Evolutionary conservation across 1,140 invertebrate species (phyloP), one percentile per base, ranked within the genome.

Genomic region (Brachionus manjavacas): DNA sequence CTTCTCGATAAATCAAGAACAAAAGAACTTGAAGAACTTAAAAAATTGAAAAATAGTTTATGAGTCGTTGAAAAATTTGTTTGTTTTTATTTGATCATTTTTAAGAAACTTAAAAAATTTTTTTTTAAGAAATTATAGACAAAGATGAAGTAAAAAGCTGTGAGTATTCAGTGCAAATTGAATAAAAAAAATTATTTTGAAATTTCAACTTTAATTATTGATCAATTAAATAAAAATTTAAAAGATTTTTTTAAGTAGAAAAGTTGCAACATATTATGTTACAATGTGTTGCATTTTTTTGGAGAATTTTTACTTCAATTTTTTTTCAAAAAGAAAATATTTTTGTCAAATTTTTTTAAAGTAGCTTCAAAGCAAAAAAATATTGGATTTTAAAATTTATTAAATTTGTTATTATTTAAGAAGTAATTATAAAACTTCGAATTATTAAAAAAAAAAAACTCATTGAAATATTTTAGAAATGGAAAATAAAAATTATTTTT

Each of bases 11-110:
- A 68, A 12, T 20, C 46, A 25, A 14, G 81, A 35, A 25, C 20
- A 11, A 68, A 83, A 72, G 81, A 68, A 20, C 35, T 83, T 16
- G 68, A 83, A 9, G 60, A 83, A 23, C 20, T 81, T 11, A 81
- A 64, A 64, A 31, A 64, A 81, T 12, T 64, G 31, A 60, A 35
- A 35, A 81, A 76, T 76, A 76, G 46, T 49, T n/a, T 76, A 25
- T 49, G 41, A 76, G 20, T 66, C 11, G n/a, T n/a, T n/a, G n/a
- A 4, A 25, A 14, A 3, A 23, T 8, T 64, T 9, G 25, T 16
- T 66, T n/a, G 16, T 66, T 66, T 66, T 64, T 64, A 2, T 25
- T 66, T 66, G 9, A 23, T 35, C 31, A 35, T 35, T 35, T 35
- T 35, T 35, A 35, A 35, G 3, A 35, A 35, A 35, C 7, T 35